These are phyloP conservation scores for Gasterosteus nipponicus DNA, from an alignment of 2,113 vertebrate species.

Conservation along the genomic window DNA sequence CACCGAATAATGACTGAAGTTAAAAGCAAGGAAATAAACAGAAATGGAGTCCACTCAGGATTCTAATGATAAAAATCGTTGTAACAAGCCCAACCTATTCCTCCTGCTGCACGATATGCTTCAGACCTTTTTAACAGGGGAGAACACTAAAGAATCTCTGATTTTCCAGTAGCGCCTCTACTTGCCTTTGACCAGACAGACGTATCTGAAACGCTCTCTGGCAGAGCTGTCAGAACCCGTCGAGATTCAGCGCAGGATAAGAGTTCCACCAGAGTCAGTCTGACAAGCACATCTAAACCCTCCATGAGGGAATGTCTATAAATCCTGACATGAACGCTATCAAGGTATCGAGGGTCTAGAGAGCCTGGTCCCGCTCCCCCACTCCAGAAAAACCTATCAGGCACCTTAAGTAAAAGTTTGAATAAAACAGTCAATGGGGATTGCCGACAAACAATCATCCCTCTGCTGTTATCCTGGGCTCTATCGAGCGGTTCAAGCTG, in stretches of 20 bases:
- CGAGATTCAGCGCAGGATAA: conserved; percentile 62
- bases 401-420: not conserved
- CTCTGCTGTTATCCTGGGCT: not conserved
- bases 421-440: not conserved
- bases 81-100: too few relatives aligned
- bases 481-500: not conserved
- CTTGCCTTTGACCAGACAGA: conserved; percentile 24
- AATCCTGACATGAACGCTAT: conserved; percentile 55
- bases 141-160: not conserved
- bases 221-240: conserved; percentile 34
- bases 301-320: conserved; percentile 54
- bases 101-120: not conserved
- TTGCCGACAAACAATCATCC: not conserved
- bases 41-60: conserved; percentile 39
- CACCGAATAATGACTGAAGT: conserved; percentile 41
- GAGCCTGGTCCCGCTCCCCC: conserved; percentile 18
- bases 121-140: conserved; percentile 6
- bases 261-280: conserved; percentile 43
- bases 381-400: conserved; percentile 1
- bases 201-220: conserved; percentile 25
- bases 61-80: not conserved
- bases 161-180: conserved; percentile 13
- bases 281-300: conserved; percentile 56
- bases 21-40: conserved; percentile 55
- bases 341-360: conserved; percentile 24